Conservation (phyloP, 2,113 vertebrate genomes). For the Galeopterus variegatus region DNA sequence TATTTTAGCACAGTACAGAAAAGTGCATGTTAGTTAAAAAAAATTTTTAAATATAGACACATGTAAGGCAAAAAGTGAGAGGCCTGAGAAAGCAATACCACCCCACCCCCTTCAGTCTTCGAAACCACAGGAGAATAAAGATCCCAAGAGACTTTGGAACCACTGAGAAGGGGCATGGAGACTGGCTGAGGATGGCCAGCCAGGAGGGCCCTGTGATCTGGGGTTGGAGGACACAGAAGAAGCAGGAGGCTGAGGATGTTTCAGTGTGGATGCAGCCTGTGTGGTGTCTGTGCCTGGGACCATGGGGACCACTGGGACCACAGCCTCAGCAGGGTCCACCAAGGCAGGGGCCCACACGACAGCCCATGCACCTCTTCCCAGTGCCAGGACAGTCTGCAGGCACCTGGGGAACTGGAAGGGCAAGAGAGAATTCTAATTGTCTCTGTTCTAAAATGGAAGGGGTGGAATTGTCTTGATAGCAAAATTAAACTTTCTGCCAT, state of each 20-base stretch:
- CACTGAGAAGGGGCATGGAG: not conserved
- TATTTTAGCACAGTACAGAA: not conserved
- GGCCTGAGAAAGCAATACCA: not conserved
- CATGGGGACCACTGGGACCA: not conserved
- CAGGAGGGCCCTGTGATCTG: not conserved
- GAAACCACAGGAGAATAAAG: not conserved
- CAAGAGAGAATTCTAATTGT: not conserved
- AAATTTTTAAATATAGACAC: not conserved
- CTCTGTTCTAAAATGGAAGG: not conserved
- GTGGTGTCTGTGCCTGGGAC: not conserved
- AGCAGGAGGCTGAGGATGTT: not conserved
- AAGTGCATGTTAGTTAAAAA: not conserved
- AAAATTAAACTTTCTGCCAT: not conserved
- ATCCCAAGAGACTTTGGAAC: not conserved
- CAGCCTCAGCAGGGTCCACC: not conserved
- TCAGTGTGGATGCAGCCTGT: not conserved
- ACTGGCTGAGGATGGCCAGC: not conserved
- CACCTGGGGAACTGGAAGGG: not conserved
- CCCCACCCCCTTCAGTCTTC: not conserved
- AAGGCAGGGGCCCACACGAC: not conserved
- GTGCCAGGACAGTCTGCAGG: not conserved
- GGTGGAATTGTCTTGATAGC: not conserved
- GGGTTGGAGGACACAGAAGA: not conserved
- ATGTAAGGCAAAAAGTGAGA: not conserved
- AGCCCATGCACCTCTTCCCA: not conserved